A percentile compares a stretch with the other conserved stretches of the same genome.
phyloP scores from a whole-genome alignment of 2,797 vertebrate genomes.

The Pipistrellus kuhlii region DNA sequence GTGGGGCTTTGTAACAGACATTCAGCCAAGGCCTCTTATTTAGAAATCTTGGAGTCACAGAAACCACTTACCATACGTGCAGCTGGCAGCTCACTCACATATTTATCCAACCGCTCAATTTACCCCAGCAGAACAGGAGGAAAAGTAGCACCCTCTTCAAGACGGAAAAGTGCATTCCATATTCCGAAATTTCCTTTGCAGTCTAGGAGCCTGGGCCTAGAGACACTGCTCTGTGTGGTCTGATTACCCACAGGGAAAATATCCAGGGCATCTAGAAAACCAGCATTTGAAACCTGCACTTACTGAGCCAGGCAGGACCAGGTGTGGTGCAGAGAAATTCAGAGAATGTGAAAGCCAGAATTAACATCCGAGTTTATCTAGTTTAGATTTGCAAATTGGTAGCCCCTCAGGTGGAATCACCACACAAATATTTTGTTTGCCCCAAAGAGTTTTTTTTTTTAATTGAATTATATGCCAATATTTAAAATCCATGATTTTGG shows the following conservation, averaged over 20 bases:
- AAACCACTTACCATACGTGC: neutral
- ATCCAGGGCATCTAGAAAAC: neutral
- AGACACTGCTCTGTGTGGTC: neutral
- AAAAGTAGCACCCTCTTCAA: neutral
- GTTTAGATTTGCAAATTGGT: neutral
- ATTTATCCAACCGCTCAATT: neutral
- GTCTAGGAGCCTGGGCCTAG: neutral
- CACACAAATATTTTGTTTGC: neutral
- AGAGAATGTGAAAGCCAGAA: neutral
- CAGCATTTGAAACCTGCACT: neutral
- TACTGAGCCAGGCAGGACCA: neutral
- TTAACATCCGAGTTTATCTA: neutral
- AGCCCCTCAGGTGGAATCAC: neutral
- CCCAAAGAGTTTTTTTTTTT: neutral
- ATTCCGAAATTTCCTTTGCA: neutral
- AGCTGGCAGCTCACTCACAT: neutral
- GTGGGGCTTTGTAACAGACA: neutral
- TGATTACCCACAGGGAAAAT: neutral
- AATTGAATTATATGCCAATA: neutral
- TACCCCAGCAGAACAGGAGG: neutral
- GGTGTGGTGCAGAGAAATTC: neutral
- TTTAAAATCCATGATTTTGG: neutral
- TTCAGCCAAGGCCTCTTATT: slow-evolving; percentile 25
- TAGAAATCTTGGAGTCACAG: slow-evolving; percentile 22
- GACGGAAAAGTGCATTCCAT: neutral